Percentiles rank a stretch among this genome's conserved stretches.
Conservation (phyloP, 2,113 vertebrate species). For the Rhegmatorhina hoffmannsi region DNA sequence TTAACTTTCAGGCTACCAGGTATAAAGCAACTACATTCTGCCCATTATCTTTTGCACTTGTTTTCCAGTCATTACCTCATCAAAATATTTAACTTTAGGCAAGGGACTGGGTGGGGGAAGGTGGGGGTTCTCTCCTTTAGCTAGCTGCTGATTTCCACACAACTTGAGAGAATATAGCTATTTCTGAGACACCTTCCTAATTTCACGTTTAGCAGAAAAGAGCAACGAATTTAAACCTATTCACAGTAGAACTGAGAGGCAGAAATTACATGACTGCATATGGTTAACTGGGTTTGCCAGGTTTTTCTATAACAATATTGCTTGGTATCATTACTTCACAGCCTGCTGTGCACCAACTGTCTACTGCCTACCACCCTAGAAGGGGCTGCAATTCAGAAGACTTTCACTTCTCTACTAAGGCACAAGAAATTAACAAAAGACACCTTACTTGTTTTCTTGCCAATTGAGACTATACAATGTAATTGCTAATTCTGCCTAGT, state of each 20-base stretch:
- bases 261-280: conserved; percentile 15
- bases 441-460: background rate
- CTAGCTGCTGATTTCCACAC: background rate
- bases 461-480: background rate
- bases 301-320: conserved; percentile 11
- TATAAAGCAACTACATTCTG: background rate
- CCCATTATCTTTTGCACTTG: background rate
- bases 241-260: background rate
- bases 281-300: conserved; percentile 22
- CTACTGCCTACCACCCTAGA: background rate
- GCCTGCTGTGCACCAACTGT: conserved; percentile 58
- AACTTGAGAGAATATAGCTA: background rate
- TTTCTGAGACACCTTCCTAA: background rate
- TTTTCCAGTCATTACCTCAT: background rate
- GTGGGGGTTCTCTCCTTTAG: background rate
- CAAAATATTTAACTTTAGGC: background rate
- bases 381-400: background rate
- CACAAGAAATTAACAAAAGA: background rate
- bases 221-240: background rate
- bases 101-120: background rate
- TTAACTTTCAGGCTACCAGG: background rate
- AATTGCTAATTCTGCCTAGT: background rate
- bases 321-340: background rate
- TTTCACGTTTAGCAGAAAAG: background rate
- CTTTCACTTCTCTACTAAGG: background rate